Evolutionary conservation across 2,113 vertebrate genomes (phyloP).

Genomic region (Plectropomus leopardus): DNA sequence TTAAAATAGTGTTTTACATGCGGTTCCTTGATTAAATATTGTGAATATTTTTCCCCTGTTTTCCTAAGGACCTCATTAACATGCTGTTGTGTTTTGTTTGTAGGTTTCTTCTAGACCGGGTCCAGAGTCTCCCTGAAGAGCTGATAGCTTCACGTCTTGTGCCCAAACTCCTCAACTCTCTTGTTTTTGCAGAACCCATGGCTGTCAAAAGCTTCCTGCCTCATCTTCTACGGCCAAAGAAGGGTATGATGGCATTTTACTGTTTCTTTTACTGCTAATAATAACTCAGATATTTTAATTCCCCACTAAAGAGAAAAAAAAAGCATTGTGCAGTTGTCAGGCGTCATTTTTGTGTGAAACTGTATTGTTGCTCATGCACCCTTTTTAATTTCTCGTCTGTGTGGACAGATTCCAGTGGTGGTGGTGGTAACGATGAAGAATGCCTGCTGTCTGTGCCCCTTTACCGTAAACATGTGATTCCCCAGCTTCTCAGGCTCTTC

Average conservation of each 20-base stretch:
- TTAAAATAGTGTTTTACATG: background rate
- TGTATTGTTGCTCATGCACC: background rate
- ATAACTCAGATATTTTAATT: background rate
- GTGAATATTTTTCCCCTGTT: background rate
- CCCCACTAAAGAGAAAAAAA: background rate
- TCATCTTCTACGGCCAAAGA: conserved; percentile 94
- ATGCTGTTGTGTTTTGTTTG: conserved; percentile 18
- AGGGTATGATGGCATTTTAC: conserved; percentile 80
- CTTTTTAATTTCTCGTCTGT: background rate
- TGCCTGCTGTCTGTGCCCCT: conserved; percentile 91
- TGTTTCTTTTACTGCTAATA: background rate
- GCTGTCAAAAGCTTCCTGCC: conserved; percentile 99
- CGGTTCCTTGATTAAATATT: background rate
- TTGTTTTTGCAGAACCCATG: conserved; percentile 96
- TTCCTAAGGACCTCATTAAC: background rate
- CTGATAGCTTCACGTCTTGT: conserved; percentile 92
- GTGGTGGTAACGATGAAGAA: conserved; percentile 79
- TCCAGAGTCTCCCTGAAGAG: conserved; percentile 92
- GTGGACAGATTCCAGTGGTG: conserved; percentile 83
- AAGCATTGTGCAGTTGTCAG: background rate
- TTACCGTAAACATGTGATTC: conserved; percentile 91
- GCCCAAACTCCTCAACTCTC: conserved; percentile 93
- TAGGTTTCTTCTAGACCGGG: conserved; percentile 94
- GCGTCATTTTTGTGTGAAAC: background rate
- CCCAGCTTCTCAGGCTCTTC: conserved; percentile 93